Evolutionary conservation across 92 coral and sea anemone genomes (phyloP).

Genomic region (Zoanthus solanderi): DNA sequence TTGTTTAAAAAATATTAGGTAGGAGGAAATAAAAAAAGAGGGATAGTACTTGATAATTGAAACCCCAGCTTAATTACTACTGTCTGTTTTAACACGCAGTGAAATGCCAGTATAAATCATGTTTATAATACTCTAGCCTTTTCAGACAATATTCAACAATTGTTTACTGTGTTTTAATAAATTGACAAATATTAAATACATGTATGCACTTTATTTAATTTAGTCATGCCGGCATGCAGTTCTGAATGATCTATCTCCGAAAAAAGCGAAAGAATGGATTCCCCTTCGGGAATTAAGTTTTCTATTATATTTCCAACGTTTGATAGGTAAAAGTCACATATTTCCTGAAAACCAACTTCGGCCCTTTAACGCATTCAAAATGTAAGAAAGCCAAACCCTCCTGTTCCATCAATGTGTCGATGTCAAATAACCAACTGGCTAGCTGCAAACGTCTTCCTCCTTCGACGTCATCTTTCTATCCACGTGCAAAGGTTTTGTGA

Average conservation of each 20-base stretch:
- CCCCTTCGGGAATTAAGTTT: slow-evolving; percentile 26
- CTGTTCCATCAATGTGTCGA: not conserved
- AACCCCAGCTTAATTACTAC: too few relatives aligned
- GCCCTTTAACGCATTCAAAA: slow-evolving; percentile 22
- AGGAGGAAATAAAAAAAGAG: too few relatives aligned
- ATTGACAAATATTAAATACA: too few relatives aligned
- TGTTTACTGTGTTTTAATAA: too few relatives aligned
- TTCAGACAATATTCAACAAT: too few relatives aligned
- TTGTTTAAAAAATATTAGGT: too few relatives aligned
- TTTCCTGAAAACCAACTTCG: slow-evolving; percentile 12
- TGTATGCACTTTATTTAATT: too few relatives aligned
- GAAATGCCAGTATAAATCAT: too few relatives aligned
- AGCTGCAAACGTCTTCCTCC: slow-evolving; percentile 12
- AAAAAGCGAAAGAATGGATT: slow-evolving; percentile 10
- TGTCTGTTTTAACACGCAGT: too few relatives aligned
- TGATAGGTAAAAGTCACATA: slow-evolving; percentile 29
- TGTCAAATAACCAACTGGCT: slow-evolving; percentile 15
- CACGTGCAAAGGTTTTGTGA: slow-evolving; percentile 10
- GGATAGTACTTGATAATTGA: too few relatives aligned
- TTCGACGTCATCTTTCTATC: not conserved
- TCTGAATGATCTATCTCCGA: not conserved
- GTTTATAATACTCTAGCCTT: too few relatives aligned
- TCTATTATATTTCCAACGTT: slow-evolving; percentile 9
- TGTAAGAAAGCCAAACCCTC: slow-evolving; percentile 22
- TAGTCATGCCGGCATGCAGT: slow-evolving; percentile 5